These are phyloP conservation scores for Cichlasoma orientale DNA, from an alignment of 2,797 vertebrate species.

Conservation along the genomic window DNA sequence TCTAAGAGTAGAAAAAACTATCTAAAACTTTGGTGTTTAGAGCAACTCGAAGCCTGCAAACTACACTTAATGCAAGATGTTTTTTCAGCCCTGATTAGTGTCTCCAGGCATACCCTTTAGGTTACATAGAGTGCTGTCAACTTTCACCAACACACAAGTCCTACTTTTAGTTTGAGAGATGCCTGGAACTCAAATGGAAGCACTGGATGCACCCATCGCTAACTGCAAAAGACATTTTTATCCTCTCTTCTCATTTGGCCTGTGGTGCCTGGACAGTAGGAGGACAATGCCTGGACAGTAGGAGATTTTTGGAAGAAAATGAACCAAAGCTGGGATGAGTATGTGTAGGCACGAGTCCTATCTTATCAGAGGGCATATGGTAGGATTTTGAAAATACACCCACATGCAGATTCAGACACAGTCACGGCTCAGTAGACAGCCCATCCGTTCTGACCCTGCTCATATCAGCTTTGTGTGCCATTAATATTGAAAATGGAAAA, in stretches of 20 bases:
- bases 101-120: not conserved
- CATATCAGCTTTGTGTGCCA: constrained; percentile 51
- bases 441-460: constrained; percentile 7
- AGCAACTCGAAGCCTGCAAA: not conserved
- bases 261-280: not conserved
- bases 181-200: too few species aligned
- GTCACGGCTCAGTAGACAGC: constrained; percentile 2
- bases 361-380: not conserved
- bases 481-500: constrained; percentile 67
- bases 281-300: not conserved
- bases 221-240: not conserved
- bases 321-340: too few species aligned
- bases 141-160: too few species aligned
- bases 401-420: not conserved
- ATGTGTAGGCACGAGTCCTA: not conserved
- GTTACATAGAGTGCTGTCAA: not conserved
- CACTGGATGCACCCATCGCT: too few species aligned
- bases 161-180: not conserved
- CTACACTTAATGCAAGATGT: not conserved
- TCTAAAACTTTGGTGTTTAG: not conserved
- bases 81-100: not conserved
- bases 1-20: not conserved
- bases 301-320: too few species aligned
- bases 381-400: not conserved
- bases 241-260: not conserved